Conservation (phyloP, 2,113 vertebrate genomes). For the Macroglossus sobrinus region DNA sequence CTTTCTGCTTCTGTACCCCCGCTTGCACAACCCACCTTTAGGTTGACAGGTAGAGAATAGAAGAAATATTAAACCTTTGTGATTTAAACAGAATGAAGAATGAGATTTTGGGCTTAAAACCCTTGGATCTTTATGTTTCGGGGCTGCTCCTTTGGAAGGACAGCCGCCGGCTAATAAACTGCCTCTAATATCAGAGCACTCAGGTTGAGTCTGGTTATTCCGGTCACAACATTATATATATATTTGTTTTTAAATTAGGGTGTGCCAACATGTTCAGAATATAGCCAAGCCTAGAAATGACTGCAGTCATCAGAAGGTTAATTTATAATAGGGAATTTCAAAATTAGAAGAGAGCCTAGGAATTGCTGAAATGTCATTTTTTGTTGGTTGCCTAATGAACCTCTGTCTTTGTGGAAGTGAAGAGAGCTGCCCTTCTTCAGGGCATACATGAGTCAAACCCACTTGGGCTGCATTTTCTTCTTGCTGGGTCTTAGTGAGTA, state of each 20-base stretch:
- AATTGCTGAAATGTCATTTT: neutral
- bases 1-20: no score
- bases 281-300: neutral
- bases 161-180: no score
- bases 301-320: neutral
- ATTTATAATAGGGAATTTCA: neutral
- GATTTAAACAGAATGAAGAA: no score
- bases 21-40: no score
- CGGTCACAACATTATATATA: no score
- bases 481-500: neutral
- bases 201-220: no score
- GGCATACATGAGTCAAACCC: neutral
- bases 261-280: neutral
- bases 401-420: neutral
- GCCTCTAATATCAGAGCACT: no score
- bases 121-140: no score
- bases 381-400: neutral
- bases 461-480: neutral
- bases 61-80: no score
- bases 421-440: neutral
- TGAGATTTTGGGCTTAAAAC: no score
- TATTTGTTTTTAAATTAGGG: neutral
- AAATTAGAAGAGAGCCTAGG: neutral
- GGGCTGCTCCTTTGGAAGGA: no score
- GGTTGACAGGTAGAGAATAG: no score